These are phyloP conservation scores for Aelia acuminata DNA, from an alignment of 2,888 invertebrate species.

Conservation along the genomic window DNA sequence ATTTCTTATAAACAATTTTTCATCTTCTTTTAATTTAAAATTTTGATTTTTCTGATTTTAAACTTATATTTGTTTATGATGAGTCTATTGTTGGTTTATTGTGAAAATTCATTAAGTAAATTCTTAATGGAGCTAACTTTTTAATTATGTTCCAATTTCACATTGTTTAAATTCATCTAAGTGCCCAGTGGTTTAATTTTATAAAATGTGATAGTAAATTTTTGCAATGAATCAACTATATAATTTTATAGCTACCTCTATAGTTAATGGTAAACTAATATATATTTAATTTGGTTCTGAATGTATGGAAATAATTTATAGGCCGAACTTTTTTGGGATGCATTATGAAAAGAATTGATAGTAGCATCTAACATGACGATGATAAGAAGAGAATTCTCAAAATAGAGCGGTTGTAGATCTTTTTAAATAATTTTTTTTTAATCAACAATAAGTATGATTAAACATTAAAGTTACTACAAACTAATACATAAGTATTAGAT, in stretches of 20 bases:
- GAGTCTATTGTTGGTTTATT: not conserved
- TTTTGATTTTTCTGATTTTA: not conserved
- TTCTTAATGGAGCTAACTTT: no score
- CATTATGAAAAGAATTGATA: not conserved
- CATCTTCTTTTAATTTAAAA: not conserved
- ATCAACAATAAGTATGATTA: not conserved
- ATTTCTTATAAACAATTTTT: not conserved
- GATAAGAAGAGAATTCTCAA: not conserved
- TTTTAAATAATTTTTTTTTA: not conserved
- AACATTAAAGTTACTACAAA: slow-evolving; percentile 11
- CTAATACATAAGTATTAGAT: slow-evolving; percentile 7
- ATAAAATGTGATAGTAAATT: no score
- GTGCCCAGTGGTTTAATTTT: no score
- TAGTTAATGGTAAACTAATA: no score
- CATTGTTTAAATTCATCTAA: no score
- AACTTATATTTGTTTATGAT: not conserved
- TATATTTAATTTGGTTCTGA: not conserved
- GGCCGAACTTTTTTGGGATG: not conserved
- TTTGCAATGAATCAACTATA: no score
- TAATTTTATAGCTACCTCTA: no score
- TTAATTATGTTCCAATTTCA: no score
- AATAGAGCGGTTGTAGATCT: slow-evolving; percentile 1
- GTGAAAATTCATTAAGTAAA: no score
- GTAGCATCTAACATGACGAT: not conserved
- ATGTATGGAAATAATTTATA: not conserved